Evolutionary conservation across 2,888 invertebrate species (phyloP), one percentile per base, ranked within the genome.

Genomic region (Zeuzera pyrina): DNA sequence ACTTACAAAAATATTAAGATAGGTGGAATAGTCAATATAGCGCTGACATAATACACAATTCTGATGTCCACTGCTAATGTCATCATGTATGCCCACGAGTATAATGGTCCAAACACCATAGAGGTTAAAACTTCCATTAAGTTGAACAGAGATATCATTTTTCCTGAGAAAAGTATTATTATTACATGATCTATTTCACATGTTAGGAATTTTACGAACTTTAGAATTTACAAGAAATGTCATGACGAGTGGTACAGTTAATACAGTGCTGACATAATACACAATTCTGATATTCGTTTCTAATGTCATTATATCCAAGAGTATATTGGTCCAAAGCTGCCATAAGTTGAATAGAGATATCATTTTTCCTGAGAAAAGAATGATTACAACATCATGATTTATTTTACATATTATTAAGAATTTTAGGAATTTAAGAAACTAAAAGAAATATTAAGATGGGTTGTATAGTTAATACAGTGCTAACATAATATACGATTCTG

Each of bases 101-200:
- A 91, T 69, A 88, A 84, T 0, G 91, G 91, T 0, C 89, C 90
- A 45, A 89, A 91, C 15, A 89, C 74, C 62, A 91, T 81, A 0
- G 90, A 89, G 59, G 90, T 89, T 30, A 90, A 52, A 0, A 90
- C 88, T 60, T 91, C 91, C 56, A 88, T 89, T 8, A 90, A 84
- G 23, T 91, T 91, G 59, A 91, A 89, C 7, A 91, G 62, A 1
- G 90, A 90, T 47, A 88, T 89, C 47, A 91, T 88, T 78, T 91
- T 90, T 24, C 90, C 90, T 90, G 62, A 16, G 66, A 49, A 31
- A n/a, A n/a, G n/a, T n/a, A n/a, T n/a, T n/a, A n/a, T n/a, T n/a
- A n/a, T n/a, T n/a, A n/a, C n/a, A n/a, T n/a, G n/a, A n/a, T n/a
- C n/a, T n/a, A n/a, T n/a, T n/a, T n/a, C n/a, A n/a, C n/a, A n/a